These are phyloP conservation scores for Diplodus puntazzo DNA, from an alignment of 2,797 vertebrate genomes.

Conservation along the genomic window DNA sequence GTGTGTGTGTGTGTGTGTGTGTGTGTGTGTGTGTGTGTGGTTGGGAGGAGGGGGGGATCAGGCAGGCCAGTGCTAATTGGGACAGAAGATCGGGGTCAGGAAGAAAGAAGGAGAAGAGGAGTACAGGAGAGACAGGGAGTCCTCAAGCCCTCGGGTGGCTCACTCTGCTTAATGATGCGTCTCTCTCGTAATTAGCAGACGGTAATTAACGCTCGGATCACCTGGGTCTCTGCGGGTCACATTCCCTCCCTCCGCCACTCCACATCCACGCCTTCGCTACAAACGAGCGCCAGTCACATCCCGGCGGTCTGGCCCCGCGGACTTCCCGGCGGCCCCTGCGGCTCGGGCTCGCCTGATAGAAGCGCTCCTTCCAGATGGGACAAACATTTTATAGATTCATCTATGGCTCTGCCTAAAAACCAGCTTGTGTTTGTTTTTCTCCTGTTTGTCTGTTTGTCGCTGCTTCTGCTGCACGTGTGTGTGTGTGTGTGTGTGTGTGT, in stretches of 20 bases:
- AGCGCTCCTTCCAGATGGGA: conserved; percentile 67
- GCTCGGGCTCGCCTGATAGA: conserved; percentile 61
- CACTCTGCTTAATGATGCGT: conserved; percentile 83
- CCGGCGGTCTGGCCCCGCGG: conserved; percentile 28
- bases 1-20: not conserved
- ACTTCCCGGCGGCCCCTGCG: conserved; percentile 38
- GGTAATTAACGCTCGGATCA: conserved; percentile 83
- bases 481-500: conserved; percentile 20
- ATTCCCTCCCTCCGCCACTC: conserved; percentile 50
- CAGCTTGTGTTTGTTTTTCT: conserved; percentile 75
- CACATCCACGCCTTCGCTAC: conserved; percentile 47
- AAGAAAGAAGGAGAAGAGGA: conserved; percentile 63
- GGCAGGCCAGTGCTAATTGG: conserved; percentile 81
- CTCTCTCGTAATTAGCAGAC: conserved; percentile 83
- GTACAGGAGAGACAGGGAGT: conserved; percentile 74
- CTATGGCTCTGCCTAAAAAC: conserved; percentile 62
- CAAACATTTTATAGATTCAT: conserved; percentile 61
- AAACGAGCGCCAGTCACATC: conserved; percentile 55
- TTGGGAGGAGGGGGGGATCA: not conserved
- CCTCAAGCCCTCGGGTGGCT: conserved; percentile 75
- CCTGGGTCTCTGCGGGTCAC: conserved; percentile 78
- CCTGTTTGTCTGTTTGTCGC: conserved; percentile 50
- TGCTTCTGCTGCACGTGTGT: conserved; percentile 12
- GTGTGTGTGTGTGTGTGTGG: not conserved
- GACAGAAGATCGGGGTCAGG: conserved; percentile 85